These are phyloP conservation scores for Eurytoma adleriae DNA, from an alignment of 2,888 invertebrate genomes.

Conservation along the genomic window DNA sequence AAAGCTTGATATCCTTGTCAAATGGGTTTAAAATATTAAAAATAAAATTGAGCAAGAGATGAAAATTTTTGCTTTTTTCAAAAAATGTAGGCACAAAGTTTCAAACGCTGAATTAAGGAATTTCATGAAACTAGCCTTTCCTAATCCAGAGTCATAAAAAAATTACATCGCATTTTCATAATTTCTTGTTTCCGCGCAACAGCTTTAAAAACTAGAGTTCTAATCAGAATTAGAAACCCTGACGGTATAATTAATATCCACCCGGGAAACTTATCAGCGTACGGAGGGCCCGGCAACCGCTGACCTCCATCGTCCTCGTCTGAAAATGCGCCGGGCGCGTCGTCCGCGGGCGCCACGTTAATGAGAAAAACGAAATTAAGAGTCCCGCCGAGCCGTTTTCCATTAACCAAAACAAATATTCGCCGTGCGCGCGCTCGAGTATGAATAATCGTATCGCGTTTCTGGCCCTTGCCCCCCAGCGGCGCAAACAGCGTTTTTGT, in stretches of 20 bases:
- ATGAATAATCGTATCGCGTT: slow-evolving; percentile 54
- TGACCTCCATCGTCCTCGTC: no score
- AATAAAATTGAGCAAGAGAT: not conserved
- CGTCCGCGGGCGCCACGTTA: not conserved
- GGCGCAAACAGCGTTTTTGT: slow-evolving; percentile 69
- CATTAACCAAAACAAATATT: slow-evolving; percentile 25
- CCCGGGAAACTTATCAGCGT: no score
- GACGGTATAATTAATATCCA: not conserved
- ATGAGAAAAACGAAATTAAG: slow-evolving; percentile 15
- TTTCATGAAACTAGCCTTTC: no score
- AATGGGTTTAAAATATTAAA: not conserved
- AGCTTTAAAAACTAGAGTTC: no score
- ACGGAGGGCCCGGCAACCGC: no score
- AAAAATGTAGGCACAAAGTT: no score
- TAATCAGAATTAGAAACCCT: no score
- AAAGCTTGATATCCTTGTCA: not conserved
- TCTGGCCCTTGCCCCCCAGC: slow-evolving; percentile 25
- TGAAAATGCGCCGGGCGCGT: not conserved
- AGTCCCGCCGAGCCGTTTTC: slow-evolving; percentile 5
- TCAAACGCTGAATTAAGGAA: no score
- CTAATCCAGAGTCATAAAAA: no score
- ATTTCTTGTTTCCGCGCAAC: no score
- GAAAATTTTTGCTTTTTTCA: no score
- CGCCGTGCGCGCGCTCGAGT: slow-evolving; percentile 27
- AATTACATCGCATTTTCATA: no score